phyloP scores from a whole-genome alignment of 2,888 invertebrate species.

The Phania funesta region DNA sequence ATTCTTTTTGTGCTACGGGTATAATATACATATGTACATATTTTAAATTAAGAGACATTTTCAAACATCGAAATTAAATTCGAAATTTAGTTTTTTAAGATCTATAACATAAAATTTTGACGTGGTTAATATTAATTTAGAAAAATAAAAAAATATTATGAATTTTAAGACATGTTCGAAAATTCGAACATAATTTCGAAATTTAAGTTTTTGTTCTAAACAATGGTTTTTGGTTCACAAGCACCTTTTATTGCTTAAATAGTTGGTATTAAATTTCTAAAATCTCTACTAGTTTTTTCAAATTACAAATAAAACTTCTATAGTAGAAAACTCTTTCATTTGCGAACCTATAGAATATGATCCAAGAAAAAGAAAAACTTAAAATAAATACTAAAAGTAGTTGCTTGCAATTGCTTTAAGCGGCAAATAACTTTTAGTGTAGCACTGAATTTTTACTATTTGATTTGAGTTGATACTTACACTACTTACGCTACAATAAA shows the following conservation, averaged over 20 bases:
- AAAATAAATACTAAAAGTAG: neutral
- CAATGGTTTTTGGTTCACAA: no score
- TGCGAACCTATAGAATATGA: neutral
- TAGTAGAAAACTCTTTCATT: neutral
- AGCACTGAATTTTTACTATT: neutral
- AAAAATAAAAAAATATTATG: neutral
- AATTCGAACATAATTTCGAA: neutral
- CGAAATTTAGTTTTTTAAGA: no score
- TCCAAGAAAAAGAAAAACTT: neutral
- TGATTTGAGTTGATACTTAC: neutral
- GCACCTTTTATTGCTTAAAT: no score
- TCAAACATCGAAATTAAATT: no score
- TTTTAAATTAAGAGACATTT: neutral
- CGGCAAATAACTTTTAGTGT: neutral
- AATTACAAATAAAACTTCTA: neutral
- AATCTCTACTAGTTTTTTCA: no score
- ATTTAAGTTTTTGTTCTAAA: neutral
- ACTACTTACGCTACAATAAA: conserved; percentile 17
- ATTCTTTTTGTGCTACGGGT: no score
- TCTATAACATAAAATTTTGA: no score
- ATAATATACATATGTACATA: neutral
- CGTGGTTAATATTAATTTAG: no score
- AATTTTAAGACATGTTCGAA: neutral
- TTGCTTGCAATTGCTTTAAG: neutral
- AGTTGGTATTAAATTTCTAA: no score